These are phyloP conservation scores for Heliconius ethilla DNA, from an alignment of 2,888 invertebrate species.

Conservation along the genomic window DNA sequence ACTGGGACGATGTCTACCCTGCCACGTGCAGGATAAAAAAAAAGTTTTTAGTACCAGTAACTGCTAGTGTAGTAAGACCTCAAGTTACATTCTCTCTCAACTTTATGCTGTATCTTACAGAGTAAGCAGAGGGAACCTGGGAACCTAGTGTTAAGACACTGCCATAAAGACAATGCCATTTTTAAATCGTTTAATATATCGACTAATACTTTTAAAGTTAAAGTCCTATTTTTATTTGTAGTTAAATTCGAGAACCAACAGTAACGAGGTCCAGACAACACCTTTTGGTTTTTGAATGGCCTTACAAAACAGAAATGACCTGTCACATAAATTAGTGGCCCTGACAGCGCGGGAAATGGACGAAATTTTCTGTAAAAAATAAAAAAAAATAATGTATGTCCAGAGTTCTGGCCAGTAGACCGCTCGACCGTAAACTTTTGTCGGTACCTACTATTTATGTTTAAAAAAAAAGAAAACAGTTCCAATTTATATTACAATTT, in stretches of 20 bases:
- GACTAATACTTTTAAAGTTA: too few relatives aligned
- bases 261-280: conserved; percentile 23
- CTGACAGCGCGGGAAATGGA: conserved; percentile 53
- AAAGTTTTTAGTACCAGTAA: too few relatives aligned
- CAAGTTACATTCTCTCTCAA: too few relatives aligned
- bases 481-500: conserved; percentile 2
- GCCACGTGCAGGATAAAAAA: too few relatives aligned
- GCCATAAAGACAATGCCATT: too few relatives aligned
- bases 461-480: background rate
- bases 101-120: too few relatives aligned
- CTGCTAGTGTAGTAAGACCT: too few relatives aligned
- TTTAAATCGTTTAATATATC: too few relatives aligned
- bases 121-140: too few relatives aligned
- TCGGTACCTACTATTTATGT: background rate
- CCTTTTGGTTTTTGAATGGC: conserved; percentile 43
- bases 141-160: too few relatives aligned
- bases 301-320: conserved; percentile 53
- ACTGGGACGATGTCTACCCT: too few relatives aligned
- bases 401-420: conserved; percentile 16
- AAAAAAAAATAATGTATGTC: conserved; percentile 27
- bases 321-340: conserved; percentile 63
- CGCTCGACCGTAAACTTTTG: conserved; percentile 22
- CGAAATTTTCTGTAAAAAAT: conserved; percentile 49
- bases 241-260: background rate
- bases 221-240: too few relatives aligned